A percentile compares a stretch with the other conserved stretches of the same genome.
Evolutionary conservation across 2,888 invertebrate genomes (phyloP).

Genomic region (Salpingus planirostris): DNA sequence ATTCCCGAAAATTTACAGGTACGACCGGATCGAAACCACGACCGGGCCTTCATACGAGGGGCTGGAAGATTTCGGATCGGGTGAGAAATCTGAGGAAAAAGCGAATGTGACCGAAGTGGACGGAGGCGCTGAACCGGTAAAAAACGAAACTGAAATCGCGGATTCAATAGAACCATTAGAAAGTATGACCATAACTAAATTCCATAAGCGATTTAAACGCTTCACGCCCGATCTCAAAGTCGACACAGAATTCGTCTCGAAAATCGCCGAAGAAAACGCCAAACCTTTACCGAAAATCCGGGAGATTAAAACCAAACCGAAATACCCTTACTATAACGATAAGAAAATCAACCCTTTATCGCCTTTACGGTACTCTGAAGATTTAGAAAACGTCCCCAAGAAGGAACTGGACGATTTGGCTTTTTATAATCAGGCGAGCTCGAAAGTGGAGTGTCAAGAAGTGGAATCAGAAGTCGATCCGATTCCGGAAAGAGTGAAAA

Average conservation of each 20-base stretch:
- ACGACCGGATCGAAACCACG: too few species aligned
- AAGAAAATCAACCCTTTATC: constrained; percentile 45
- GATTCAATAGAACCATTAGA: too few species aligned
- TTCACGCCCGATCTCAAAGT: constrained; percentile 23
- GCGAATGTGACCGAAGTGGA: too few species aligned
- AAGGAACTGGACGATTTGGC: constrained; percentile 59
- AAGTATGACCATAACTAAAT: neutral
- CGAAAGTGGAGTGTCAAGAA: constrained; percentile 46
- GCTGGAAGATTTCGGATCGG: too few species aligned
- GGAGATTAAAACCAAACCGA: constrained; percentile 24
- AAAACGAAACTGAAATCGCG: too few species aligned
- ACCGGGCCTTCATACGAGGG: too few species aligned
- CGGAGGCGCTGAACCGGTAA: too few species aligned
- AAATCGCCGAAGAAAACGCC: constrained; percentile 21
- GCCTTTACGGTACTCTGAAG: constrained; percentile 57
- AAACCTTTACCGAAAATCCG: too few species aligned
- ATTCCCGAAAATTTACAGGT: constrained; percentile 26
- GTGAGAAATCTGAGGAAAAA: too few species aligned
- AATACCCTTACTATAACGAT: constrained; percentile 59
- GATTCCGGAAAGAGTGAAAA: constrained; percentile 43
- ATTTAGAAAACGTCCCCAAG: constrained; percentile 52
- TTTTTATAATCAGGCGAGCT: constrained; percentile 58
- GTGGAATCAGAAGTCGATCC: constrained; percentile 48
- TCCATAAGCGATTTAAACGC: constrained; percentile 14
- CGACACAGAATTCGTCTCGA: constrained; percentile 27